These are phyloP conservation scores for Prochilodus magdalenae DNA, from an alignment of 2,113 vertebrate genomes.

Conservation along the genomic window DNA sequence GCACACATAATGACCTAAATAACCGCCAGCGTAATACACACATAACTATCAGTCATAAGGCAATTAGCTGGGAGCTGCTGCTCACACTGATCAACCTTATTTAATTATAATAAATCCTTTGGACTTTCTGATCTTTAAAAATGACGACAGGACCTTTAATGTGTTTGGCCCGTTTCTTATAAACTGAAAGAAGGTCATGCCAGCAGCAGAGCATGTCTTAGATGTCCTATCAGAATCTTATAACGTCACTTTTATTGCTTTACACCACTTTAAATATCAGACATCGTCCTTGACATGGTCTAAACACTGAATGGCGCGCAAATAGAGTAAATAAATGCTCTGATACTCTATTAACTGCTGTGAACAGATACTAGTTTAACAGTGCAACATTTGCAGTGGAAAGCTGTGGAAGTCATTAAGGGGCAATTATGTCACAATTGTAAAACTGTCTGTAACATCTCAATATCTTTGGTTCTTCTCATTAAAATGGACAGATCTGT, in stretches of 20 bases:
- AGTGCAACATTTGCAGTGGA: too few relatives aligned
- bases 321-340: neutral
- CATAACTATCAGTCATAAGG: neutral
- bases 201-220: neutral
- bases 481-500: too few relatives aligned
- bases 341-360: neutral
- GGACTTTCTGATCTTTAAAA: neutral
- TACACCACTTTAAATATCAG: too few relatives aligned
- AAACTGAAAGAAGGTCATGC: neutral
- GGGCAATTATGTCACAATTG: too few relatives aligned
- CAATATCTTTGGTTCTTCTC: too few relatives aligned
- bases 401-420: too few relatives aligned
- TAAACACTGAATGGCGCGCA: neutral
- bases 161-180: neutral
- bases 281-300: too few relatives aligned
- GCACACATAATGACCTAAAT: neutral
- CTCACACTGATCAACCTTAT: neutral
- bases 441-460: too few relatives aligned
- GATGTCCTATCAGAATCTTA: neutral
- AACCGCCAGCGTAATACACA: neutral
- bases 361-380: neutral
- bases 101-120: constrained; percentile 12
- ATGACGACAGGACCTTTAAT: neutral
- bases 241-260: too few relatives aligned
- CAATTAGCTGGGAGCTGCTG: neutral